phyloP scores from a whole-genome alignment of 2,888 invertebrate species.

The Ernsta delagoae region DNA sequence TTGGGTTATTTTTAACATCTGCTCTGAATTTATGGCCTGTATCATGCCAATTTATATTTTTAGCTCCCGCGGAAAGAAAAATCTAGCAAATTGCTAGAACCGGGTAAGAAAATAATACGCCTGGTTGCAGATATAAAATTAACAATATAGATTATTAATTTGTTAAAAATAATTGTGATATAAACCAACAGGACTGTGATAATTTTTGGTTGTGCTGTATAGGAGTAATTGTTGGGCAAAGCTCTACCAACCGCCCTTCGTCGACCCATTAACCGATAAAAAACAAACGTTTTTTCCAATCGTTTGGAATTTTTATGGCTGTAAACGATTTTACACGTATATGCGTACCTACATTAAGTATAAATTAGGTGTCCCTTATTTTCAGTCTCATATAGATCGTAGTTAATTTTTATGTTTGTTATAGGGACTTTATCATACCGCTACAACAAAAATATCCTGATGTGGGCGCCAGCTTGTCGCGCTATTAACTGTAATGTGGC shows the following conservation, averaged over 20 bases:
- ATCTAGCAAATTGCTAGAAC: no score
- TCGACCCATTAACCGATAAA: no score
- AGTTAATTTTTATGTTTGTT: conserved; percentile 54
- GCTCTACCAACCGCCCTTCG: no score
- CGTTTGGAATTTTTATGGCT: neutral
- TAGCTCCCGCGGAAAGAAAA: neutral
- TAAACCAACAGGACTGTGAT: no score
- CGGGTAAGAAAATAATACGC: no score
- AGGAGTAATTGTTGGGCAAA: no score
- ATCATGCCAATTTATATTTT: neutral
- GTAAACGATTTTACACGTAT: neutral
- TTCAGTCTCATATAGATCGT: conserved; percentile 41
- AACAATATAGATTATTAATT: no score
- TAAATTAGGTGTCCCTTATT: conserved; percentile 24
- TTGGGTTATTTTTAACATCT: neutral
- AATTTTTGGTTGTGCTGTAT: no score
- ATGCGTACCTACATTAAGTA: conserved; percentile 16
- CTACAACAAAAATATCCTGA: conserved; percentile 53
- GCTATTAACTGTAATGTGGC: conserved; percentile 62
- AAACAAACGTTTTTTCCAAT: no score
- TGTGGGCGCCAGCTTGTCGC: conserved; percentile 61
- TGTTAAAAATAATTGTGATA: no score
- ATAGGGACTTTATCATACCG: conserved; percentile 52
- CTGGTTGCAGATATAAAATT: no score
- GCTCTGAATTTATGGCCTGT: conserved; percentile 1